phyloP scores from a whole-genome alignment of 2,888 invertebrate species.

The Lydus trimaculatus region DNA sequence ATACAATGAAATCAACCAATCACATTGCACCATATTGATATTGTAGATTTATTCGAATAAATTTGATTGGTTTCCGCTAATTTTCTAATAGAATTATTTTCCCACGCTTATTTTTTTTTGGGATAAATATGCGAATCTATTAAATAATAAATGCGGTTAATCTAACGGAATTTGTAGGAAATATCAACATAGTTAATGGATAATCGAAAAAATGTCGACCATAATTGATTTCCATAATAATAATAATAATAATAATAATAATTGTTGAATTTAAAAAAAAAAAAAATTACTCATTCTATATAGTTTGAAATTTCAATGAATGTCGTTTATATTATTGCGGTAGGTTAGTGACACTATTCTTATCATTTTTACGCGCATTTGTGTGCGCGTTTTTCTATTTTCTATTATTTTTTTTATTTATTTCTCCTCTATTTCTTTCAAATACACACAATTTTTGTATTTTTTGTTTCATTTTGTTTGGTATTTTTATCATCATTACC shows the following conservation, averaged over 20 bases:
- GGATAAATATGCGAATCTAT: not conserved
- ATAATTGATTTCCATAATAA: not conserved
- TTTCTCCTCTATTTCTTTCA: too few relatives aligned
- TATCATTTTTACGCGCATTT: conserved; percentile 1
- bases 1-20: not conserved
- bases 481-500: not conserved
- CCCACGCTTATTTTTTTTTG: not conserved
- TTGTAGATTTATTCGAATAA: not conserved
- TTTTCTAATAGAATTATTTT: not conserved
- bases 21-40: not conserved
- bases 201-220: not conserved
- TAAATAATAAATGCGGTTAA: conserved; percentile 4
- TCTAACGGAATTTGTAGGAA: not conserved
- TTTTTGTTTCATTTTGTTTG: too few relatives aligned
- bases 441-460: too few relatives aligned
- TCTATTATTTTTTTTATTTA: not conserved
- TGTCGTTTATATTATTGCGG: conserved; percentile 23
- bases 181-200: not conserved
- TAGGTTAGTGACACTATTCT: conserved; percentile 33
- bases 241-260: too few relatives aligned
- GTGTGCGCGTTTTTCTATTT: not conserved
- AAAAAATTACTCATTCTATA: not conserved
- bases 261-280: too few relatives aligned
- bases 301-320: not conserved
- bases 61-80: not conserved